These are phyloP conservation scores for Halcyon senegalensis DNA, from an alignment of 2,113 vertebrate genomes.

Conservation along the genomic window DNA sequence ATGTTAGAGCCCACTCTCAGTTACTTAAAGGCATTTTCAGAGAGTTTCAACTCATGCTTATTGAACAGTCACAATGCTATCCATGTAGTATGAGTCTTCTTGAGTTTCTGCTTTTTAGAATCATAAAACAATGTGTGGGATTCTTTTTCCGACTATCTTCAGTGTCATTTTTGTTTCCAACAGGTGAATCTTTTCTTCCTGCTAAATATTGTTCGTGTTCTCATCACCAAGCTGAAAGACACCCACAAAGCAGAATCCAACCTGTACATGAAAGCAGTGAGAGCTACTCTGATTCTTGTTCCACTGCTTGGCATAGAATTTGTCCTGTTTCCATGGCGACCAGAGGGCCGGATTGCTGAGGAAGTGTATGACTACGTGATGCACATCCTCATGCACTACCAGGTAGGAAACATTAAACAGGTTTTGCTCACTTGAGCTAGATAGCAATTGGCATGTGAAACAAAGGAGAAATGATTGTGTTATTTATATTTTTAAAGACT, in stretches of 20 bases:
- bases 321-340: constrained; percentile 92
- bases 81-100: background rate
- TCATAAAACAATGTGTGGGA: background rate
- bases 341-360: constrained; percentile 83
- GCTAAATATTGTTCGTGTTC: constrained; percentile 94
- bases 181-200: constrained; percentile 98
- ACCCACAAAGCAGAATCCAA: constrained; percentile 96
- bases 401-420: constrained; percentile 74
- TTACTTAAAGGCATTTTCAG: background rate
- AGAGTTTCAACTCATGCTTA: background rate
- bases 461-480: fast-evolving
- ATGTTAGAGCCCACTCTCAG: background rate
- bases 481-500: background rate
- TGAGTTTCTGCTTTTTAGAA: background rate
- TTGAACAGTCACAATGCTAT: background rate
- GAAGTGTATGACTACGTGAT: constrained; percentile 96
- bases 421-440: background rate
- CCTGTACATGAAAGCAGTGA: constrained; percentile 98
- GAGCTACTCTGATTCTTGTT: constrained; percentile 94
- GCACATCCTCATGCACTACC: constrained; percentile 95
- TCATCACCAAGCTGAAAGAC: constrained; percentile 97
- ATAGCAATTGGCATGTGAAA: background rate
- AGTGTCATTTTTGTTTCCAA: background rate
- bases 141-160: background rate
- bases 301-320: constrained; percentile 95